Percentiles rank a stretch among this genome's conserved stretches.
Conservation (phyloP, 2,113 vertebrate genomes). For the Catharus fuscescens region DNA sequence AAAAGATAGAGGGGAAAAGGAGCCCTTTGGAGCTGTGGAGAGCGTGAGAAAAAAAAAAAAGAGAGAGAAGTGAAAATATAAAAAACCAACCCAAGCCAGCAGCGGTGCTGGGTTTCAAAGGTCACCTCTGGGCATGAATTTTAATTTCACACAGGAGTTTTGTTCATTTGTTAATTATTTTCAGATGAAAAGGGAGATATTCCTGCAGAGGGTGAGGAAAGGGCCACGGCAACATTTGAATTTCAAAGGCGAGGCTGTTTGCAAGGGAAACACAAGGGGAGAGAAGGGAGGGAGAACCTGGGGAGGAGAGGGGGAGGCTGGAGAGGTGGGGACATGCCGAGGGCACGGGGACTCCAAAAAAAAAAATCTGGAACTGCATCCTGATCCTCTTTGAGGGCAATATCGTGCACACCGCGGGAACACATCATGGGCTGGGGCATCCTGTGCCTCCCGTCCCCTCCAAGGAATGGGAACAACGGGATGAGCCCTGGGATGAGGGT, state of each 20-base stretch:
- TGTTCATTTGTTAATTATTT: conserved; percentile 66
- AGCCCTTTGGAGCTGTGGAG: not conserved
- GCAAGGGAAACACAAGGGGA: conserved; percentile 43
- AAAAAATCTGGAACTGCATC: not conserved
- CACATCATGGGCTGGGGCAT: accelerated
- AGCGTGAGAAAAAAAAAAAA: not conserved
- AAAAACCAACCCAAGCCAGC: not conserved
- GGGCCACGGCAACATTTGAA: conserved; percentile 64
- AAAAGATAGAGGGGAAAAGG: not conserved
- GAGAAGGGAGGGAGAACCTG: not conserved
- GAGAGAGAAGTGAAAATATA: not conserved
- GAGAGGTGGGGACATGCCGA: accelerated
- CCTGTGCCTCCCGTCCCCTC: not conserved
- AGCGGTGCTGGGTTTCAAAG: conserved; percentile 13
- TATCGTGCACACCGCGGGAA: accelerated
- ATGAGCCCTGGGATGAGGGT: not conserved
- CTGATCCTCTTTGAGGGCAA: not conserved
- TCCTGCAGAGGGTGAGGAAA: conserved; percentile 20
- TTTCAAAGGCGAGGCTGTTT: conserved; percentile 72
- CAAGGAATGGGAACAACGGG: accelerated
- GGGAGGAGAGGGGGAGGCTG: not conserved
- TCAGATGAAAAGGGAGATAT: conserved; percentile 65
- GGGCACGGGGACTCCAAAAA: not conserved
- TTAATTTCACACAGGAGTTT: conserved; percentile 62
- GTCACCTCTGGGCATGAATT: conserved; percentile 73